Evolutionary conservation across 2,888 invertebrate genomes (phyloP).

Genomic region (Agonopterix heracliana): DNA sequence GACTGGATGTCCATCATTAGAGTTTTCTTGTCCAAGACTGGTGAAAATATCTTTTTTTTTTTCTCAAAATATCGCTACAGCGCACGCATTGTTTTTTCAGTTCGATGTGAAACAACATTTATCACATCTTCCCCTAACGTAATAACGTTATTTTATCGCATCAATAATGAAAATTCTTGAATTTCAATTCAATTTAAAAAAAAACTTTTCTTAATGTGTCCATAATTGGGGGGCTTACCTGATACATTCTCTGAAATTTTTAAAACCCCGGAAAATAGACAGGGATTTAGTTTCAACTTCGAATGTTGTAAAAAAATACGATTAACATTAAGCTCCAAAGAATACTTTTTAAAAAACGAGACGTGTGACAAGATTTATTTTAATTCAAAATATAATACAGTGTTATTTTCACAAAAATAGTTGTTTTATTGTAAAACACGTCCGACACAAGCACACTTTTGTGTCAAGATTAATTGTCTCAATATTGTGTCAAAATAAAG

Average conservation of each 20-base stretch:
- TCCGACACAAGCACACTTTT: too few species aligned
- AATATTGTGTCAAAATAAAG: too few species aligned
- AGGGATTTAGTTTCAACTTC: background rate
- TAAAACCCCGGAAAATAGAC: background rate
- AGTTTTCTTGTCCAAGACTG: too few species aligned
- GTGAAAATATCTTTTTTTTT: too few species aligned
- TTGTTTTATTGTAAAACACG: too few species aligned
- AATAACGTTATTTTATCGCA: background rate
- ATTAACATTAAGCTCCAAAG: background rate
- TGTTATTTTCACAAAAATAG: background rate
- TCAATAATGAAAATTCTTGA: background rate
- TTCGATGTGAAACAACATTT: too few species aligned
- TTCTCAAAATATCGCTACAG: too few species aligned
- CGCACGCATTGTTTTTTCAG: too few species aligned
- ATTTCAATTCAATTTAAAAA: too few species aligned
- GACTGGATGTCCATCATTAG: too few species aligned
- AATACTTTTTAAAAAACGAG: background rate
- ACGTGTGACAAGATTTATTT: background rate
- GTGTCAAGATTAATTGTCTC: too few species aligned
- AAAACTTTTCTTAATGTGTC: background rate
- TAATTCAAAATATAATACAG: background rate
- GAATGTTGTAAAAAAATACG: background rate
- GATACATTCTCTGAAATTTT: background rate
- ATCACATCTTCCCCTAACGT: too few species aligned
- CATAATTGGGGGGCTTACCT: background rate